phyloP scores from a whole-genome alignment of 2,797 vertebrate species.

The Halcyon smyrnensis region DNA sequence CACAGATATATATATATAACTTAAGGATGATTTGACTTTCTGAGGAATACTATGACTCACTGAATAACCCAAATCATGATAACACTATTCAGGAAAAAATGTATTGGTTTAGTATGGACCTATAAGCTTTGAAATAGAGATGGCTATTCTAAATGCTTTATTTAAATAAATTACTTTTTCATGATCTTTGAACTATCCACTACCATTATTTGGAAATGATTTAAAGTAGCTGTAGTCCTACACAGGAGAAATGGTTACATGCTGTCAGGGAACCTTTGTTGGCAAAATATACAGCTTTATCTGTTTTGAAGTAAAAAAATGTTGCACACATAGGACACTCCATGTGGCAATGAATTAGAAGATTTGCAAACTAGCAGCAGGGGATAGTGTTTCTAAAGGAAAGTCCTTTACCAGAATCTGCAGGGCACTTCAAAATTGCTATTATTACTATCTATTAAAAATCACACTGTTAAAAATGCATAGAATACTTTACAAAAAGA shows the following conservation, averaged over 20 bases:
- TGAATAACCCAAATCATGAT: conserved; percentile 41
- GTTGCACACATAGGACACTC: conserved; percentile 44
- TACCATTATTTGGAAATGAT: conserved; percentile 59
- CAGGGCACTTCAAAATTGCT: conserved; percentile 64
- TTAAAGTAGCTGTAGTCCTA: conserved; percentile 48
- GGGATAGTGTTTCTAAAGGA: conserved; percentile 46
- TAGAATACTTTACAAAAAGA: conserved; percentile 50
- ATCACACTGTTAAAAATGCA: conserved; percentile 69
- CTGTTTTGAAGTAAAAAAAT: conserved; percentile 55
- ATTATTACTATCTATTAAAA: conserved; percentile 73
- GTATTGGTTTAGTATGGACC: not conserved
- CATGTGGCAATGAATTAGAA: conserved; percentile 71
- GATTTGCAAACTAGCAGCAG: conserved; percentile 71
- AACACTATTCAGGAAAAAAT: conserved; percentile 43
- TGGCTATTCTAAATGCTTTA: conserved; percentile 70
- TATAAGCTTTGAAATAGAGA: conserved; percentile 44
- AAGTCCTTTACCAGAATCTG: conserved; percentile 59
- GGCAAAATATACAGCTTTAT: conserved; percentile 42
- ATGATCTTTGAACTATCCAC: conserved; percentile 66
- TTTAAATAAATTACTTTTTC: conserved; percentile 74
- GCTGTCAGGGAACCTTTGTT: conserved; percentile 7
- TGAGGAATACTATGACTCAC: not conserved
- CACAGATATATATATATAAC: not conserved
- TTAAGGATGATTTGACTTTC: conserved; percentile 27
- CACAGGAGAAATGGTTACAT: conserved; percentile 17